These are phyloP conservation scores for Pelochelys cantorii DNA, from an alignment of 2,797 vertebrate species.

Conservation along the genomic window DNA sequence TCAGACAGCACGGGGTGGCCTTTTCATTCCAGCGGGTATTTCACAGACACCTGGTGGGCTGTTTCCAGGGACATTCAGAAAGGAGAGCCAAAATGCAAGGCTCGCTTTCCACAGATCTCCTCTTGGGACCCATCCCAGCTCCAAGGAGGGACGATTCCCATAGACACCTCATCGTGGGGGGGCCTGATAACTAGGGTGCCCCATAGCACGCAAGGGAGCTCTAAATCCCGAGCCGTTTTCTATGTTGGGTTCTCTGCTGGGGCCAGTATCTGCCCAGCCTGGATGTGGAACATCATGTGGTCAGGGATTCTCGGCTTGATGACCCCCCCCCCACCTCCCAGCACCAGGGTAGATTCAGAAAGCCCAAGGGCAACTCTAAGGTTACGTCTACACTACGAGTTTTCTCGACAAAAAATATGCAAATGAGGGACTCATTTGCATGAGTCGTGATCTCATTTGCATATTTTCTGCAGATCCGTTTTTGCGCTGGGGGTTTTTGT, in stretches of 20 bases:
- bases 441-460: too few species aligned
- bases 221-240: not conserved
- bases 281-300: not conserved
- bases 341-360: not conserved
- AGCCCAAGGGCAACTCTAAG: not conserved
- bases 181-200: not conserved
- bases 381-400: too few species aligned
- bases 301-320: not conserved
- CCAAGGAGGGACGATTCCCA: accelerated
- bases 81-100: not conserved
- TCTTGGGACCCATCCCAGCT: not conserved
- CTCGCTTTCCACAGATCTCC: not conserved
- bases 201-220: not conserved
- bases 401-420: too few species aligned
- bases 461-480: too few species aligned
- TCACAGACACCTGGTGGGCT: not conserved
- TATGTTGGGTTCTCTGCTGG: not conserved
- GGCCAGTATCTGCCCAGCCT: not conserved
- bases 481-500: too few species aligned
- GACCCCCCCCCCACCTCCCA: not conserved
- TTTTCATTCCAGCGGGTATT: not conserved
- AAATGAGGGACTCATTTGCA: too few species aligned
- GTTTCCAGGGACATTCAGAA: not conserved
- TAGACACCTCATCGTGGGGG: not conserved
- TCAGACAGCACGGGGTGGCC: not conserved